A percentile compares a stretch with the other conserved stretches of the same genome.
Evolutionary conservation across 2,888 invertebrate species (phyloP).

Genomic region (Drosophila algonquin): DNA sequence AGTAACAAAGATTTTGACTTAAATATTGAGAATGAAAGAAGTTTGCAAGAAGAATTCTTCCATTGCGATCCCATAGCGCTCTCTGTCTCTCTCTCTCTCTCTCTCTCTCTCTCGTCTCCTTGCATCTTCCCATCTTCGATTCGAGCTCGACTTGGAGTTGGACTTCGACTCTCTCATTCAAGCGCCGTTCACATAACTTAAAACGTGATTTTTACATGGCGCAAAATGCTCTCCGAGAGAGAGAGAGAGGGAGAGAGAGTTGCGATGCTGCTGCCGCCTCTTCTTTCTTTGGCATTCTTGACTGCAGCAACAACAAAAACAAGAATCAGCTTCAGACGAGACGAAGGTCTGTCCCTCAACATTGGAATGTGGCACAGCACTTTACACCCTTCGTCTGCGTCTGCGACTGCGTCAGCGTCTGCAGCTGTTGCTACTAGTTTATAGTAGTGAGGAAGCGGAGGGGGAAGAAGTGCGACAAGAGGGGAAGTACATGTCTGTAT

Average conservation of each 20-base stretch:
- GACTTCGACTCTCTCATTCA: slow-evolving; percentile 57
- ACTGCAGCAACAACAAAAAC: slow-evolving; percentile 43
- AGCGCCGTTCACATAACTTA: slow-evolving; percentile 74
- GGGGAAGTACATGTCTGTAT: not conserved
- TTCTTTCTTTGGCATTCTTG: slow-evolving; percentile 63
- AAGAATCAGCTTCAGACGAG: slow-evolving; percentile 40
- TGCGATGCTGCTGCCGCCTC: slow-evolving; percentile 42
- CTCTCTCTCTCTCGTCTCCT: too few relatives aligned
- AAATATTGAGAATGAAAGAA: too few relatives aligned
- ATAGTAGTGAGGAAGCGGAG: slow-evolving; percentile 26
- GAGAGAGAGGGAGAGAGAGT: not conserved
- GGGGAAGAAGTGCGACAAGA: slow-evolving; percentile 22
- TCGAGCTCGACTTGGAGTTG: slow-evolving; percentile 35
- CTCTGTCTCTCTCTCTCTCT: not conserved
- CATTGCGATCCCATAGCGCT: not conserved
- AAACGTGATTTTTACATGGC: slow-evolving; percentile 73
- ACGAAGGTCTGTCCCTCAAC: slow-evolving; percentile 34
- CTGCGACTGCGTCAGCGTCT: slow-evolving; percentile 38
- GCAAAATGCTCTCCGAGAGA: not conserved
- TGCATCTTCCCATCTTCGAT: slow-evolving; percentile 1
- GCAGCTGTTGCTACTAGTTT: slow-evolving; percentile 57
- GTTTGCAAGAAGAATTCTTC: not conserved
- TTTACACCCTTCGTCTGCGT: slow-evolving; percentile 51
- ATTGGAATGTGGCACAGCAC: slow-evolving; percentile 61
- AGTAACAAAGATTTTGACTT: too few relatives aligned